A percentile compares a stretch with the other conserved stretches of the same genome.
Conservation (phyloP, 2,113 vertebrate genomes). For the Eublepharis macularius region DNA sequence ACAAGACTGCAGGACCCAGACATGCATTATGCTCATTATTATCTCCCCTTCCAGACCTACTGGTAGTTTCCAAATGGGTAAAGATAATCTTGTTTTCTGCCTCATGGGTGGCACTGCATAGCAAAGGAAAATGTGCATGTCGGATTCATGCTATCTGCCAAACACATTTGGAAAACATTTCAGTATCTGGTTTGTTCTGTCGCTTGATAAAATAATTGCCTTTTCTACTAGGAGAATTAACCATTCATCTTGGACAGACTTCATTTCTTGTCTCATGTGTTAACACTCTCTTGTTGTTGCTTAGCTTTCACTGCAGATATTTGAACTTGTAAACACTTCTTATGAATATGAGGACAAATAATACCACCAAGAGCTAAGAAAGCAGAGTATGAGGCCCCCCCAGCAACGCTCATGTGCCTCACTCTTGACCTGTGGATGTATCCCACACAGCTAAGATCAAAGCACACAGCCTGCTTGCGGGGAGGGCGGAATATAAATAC, state of each 20-base stretch:
- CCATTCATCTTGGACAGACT: not conserved
- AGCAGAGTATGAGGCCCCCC: not conserved
- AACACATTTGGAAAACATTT: no score
- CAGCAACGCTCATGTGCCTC: fast-evolving
- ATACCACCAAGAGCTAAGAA: not conserved
- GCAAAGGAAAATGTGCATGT: no score
- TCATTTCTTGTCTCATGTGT: not conserved
- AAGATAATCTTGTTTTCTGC: no score
- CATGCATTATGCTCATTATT: no score
- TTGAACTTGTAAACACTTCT: not conserved
- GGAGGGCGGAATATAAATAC: no score
- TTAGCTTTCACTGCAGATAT: not conserved
- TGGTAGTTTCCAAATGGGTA: no score
- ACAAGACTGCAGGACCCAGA: no score
- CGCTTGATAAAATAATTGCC: not conserved
- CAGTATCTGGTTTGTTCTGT: no score
- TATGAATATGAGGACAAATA: not conserved
- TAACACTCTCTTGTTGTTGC: not conserved
- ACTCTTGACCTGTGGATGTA: not conserved
- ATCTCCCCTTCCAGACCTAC: no score
- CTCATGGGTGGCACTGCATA: no score
- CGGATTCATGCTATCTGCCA: no score
- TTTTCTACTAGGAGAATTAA: not conserved
- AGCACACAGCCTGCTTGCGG: no score
- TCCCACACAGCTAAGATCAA: not conserved